phyloP scores from a whole-genome alignment of 2,888 invertebrate species.

The Plebejus anna region DNA sequence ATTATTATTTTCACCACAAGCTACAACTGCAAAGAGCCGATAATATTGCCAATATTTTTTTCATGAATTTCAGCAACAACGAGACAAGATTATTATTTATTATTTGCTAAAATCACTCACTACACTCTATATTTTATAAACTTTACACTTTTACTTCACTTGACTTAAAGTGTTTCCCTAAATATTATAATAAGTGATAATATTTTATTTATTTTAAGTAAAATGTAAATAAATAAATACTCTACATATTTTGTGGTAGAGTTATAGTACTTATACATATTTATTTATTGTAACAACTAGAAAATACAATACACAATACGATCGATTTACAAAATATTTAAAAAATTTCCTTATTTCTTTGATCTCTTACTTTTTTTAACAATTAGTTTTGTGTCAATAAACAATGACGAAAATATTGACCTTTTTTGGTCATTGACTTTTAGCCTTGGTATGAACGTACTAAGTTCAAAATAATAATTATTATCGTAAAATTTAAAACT shows the following conservation, averaged over 20 bases:
- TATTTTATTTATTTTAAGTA: no score
- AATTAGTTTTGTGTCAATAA: neutral
- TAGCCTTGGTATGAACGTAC: neutral
- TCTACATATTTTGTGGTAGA: no score
- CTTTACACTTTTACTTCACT: neutral
- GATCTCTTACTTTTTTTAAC: neutral
- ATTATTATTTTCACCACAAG: neutral
- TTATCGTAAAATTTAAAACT: neutral
- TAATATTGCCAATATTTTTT: no score
- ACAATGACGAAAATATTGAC: neutral
- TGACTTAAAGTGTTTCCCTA: no score
- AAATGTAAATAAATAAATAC: no score
- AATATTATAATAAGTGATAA: neutral
- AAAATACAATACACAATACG: neutral
- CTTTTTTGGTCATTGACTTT: neutral
- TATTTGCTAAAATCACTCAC: neutral
- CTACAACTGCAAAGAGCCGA: neutral
- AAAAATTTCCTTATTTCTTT: neutral
- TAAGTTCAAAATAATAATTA: slow-evolving; percentile 2
- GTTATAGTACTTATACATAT: no score
- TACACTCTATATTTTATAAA: neutral
- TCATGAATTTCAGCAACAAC: slow-evolving; percentile 12
- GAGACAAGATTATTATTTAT: neutral
- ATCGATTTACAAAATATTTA: neutral
- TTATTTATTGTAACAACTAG: no score